Evolutionary conservation across 2,797 vertebrate species (phyloP).

Genomic region (Clangula hyemalis): DNA sequence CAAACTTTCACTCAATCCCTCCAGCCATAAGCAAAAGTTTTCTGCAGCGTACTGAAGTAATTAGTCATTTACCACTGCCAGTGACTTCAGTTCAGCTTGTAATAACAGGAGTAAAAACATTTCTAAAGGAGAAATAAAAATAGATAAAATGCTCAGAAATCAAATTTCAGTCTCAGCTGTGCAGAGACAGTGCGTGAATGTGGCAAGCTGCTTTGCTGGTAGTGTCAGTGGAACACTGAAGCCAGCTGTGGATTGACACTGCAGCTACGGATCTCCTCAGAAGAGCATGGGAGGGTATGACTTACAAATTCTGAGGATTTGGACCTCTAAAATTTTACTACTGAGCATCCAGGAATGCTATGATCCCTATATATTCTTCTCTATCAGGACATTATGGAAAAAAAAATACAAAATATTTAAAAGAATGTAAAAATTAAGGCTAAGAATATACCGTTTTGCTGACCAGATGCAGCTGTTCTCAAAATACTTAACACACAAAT

Average conservation of each 20-base stretch:
- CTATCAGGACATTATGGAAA: neutral
- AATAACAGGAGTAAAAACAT: neutral
- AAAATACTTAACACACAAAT: neutral
- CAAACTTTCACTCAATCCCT: neutral
- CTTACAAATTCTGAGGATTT: neutral
- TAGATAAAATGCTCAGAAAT: neutral
- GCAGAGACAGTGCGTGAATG: neutral
- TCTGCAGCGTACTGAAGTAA: neutral
- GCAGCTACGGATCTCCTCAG: neutral
- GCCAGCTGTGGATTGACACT: neutral
- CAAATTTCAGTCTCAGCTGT: neutral
- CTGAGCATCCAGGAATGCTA: neutral
- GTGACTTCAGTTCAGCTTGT: neutral
- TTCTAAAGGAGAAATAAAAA: neutral
- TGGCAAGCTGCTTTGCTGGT: neutral
- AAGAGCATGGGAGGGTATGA: neutral
- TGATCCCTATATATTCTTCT: neutral
- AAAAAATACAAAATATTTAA: neutral
- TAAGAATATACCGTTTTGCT: neutral
- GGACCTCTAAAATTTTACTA: neutral
- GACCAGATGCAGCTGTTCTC: neutral
- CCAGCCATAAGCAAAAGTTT: neutral
- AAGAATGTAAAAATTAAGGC: neutral
- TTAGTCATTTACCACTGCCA: neutral
- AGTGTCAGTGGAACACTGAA: neutral